Base-by-base conservation (phyloP, 2,797 vertebrate species). In the Australoheros facetus region DNA sequence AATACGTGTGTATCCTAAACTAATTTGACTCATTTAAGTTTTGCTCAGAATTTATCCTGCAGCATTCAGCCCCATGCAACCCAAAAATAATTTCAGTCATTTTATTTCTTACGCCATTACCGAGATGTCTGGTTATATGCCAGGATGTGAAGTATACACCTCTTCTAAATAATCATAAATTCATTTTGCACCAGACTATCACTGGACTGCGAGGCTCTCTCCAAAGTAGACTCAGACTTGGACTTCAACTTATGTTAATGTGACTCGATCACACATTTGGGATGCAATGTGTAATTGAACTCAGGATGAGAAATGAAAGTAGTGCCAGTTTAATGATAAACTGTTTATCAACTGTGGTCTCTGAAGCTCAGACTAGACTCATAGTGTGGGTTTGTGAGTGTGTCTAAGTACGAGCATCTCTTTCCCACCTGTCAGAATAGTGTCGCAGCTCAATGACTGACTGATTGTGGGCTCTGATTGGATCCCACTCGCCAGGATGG, bases 391-490 rank as follows among this genome's bases (percentile, higher is more conserved):
- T 83, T 72, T 86, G 62, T 73, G 72, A 57, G 77, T 73, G 70
- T 74, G 71, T 77, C 28, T 71, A 45, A 30, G 73, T 58, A 62
- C 13, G 58, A 53, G 66, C 72, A 82, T 88, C 83, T 76, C 72
- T 81, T 89, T 85, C 62, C 81, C 70, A 79, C 90, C 83, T 91
- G 92, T 91, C 94, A 91, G 66, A 73, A 58, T 28, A 69, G 74
- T 66, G 88, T 85, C 82, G 80, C 89, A 91, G 88, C 85, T 91
- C 90, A 87, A 80, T 81, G 85, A 80, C 85, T 93, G 92, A 94
- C 80, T 86, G 91, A 94, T 93, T 42, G 81, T 85, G 78, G 48
- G 12, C 79, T 87, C 85, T 89, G 89, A 91, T 90, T 88, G 91
- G 90, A 80, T 87, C 75, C 58, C 16, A 19, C 72, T 87, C 70